Evolutionary conservation across 2,888 invertebrate genomes (phyloP), one percentile per base, ranked within the genome.

Genomic region (Cephonodes hylas): DNA sequence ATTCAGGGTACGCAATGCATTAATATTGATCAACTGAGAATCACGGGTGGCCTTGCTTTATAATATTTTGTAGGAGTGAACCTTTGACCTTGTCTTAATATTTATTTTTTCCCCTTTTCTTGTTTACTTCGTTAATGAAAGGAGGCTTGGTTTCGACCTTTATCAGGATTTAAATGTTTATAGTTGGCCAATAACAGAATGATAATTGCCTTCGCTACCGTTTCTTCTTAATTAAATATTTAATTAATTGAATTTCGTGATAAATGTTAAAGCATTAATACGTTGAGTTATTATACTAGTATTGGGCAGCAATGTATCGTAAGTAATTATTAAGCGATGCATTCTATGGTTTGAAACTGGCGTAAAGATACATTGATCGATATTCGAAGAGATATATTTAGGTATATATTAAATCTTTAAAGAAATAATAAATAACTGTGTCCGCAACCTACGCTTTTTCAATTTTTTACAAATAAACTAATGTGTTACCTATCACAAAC

Each of bases 21-120:
- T 78, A 77, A 80, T 79, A 79, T 79, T 79, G 78, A 80, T 79
- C 75, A 78, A 71, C 66, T 67, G 64, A 61, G 67, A 75, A 77
- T 76, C 77, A 76, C 69, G 69, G 53, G 64, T 67, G 71, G 63
- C 73, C 73, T 78, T 74, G 69, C 72, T 63, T 66, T 66, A 61
- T 66, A 72, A 70, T 73, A 73, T 76, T 76, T 70, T 74, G 66
- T 66, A 64, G 58, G 66, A 71, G 65, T 53, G 31, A 31, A 65
- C 65, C 64, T 67, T 58, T 72, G 69, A 74, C 74, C 71, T 76
- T 76, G 71, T 18, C 56, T 61, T 64, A 61, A 67, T 71, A 74
- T 53, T 53, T 53, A 66, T 69, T 66, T 64, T 59, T 67, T 69
- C 64, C 46, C 65, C 58, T 59, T 58, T 64, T 59, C 61, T 53